Base-by-base conservation (phyloP, 1,140 invertebrate species). In the Eriosoma lanigerum region DNA sequence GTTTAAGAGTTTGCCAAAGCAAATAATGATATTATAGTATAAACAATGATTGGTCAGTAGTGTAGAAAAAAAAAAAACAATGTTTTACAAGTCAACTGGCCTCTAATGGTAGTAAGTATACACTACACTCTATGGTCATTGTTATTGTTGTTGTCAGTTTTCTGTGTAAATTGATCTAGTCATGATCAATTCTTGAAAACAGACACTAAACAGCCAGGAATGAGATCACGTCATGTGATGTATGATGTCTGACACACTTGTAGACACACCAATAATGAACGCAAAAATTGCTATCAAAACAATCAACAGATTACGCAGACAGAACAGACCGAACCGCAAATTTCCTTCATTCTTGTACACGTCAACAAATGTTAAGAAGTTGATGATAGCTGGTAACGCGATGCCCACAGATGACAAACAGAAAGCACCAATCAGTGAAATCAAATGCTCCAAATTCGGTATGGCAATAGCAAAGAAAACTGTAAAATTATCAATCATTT, bases 371-470 rank as follows among this genome's bases (percentile, higher is more conserved):
- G 90, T 85, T 83, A 93, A 88, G 44, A 92, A 88, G 83, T 96
- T 93, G 83, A 96, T 92, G 32, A 94, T 84, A 1, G 93, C 92
- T 15, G 95, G 95, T 83, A 96, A 93, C 17, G 95, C 91, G 8
- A 96, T 88, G 0, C 93, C 93, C 62, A 96, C 88, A 15, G 92
- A 90, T 2, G 93, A 92, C 21, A 93, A 89, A 81, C 92, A 92
- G n/a, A 95, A 87, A 0, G 95, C 93, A n/a, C 95, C 95, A 75
- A 96, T 91, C 46, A 95, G 87, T 0, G 94, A 92, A 81, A 97
- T 96, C 84, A 96, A 91, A 0, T 94, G 87, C 24, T 93, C 93
- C 82, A 98, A 86, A 83, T 94, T 89, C 1, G 94, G 94, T 70
- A 96, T 90, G 1, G 90, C 88, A 9, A 92, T 89, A 5, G 94